Conservation (phyloP, 2,797 vertebrate species). For the Pangasius larnaudii region DNA sequence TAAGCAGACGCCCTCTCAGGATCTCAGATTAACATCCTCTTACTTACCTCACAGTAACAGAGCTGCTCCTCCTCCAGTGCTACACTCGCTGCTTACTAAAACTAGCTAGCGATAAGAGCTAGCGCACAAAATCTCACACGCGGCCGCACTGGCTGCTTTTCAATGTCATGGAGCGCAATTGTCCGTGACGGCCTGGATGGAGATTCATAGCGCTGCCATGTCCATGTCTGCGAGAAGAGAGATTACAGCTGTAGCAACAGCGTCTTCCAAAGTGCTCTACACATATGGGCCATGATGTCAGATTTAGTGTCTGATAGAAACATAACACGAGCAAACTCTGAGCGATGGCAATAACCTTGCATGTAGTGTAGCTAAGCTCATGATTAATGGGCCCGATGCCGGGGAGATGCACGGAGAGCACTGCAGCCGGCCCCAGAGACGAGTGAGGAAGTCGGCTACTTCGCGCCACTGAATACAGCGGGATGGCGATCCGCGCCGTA, state of each 20-base stretch:
- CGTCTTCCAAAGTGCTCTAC: constrained; percentile 57
- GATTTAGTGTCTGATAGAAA: constrained; percentile 75
- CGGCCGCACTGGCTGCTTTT: constrained; percentile 56
- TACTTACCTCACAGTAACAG: constrained; percentile 72
- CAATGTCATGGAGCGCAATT: constrained; percentile 70
- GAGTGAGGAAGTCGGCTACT: constrained; percentile 33
- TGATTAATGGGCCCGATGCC: constrained; percentile 76
- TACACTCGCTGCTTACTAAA: constrained; percentile 33
- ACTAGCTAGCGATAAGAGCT: constrained; percentile 49
- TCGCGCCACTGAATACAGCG: background rate
- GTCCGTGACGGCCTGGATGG: constrained; percentile 58
- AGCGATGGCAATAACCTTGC: constrained; percentile 76
- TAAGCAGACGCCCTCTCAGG: constrained; percentile 66
- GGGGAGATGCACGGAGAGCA: constrained; percentile 52
- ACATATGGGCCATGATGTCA: constrained; percentile 67
- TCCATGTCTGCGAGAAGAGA: constrained; percentile 48
- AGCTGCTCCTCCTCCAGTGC: constrained; percentile 43
- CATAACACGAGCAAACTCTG: constrained; percentile 71
- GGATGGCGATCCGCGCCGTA: constrained; percentile 62
- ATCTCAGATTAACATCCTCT: constrained; percentile 71
- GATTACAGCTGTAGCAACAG: constrained; percentile 53
- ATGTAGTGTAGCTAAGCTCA: constrained; percentile 63
- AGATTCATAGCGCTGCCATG: constrained; percentile 59
- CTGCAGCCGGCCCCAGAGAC: constrained; percentile 37
- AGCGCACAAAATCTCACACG: constrained; percentile 55